These are phyloP conservation scores for Propithecus perrieri DNA, from an alignment of 2,797 vertebrate genomes.

Conservation along the genomic window DNA sequence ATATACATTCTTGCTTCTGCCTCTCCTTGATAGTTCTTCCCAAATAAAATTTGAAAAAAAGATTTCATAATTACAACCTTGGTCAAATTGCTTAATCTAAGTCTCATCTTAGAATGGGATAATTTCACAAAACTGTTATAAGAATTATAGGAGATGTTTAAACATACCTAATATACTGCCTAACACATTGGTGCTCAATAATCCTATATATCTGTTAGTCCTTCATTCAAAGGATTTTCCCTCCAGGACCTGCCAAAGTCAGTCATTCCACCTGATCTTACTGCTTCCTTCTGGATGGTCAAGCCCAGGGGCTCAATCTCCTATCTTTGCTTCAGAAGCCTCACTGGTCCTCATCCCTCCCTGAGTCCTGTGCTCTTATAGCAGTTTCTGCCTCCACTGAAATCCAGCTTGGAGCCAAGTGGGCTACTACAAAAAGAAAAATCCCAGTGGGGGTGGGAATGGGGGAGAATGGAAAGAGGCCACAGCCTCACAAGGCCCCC, in stretches of 20 bases:
- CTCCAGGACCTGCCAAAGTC: background rate
- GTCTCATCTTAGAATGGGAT: slow-evolving; percentile 26
- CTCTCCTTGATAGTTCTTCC: background rate
- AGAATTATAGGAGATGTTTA: slow-evolving; percentile 8
- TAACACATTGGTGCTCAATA: background rate
- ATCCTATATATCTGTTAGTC: background rate
- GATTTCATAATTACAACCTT: slow-evolving; percentile 43
- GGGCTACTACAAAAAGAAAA: background rate
- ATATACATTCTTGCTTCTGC: slow-evolving; percentile 5
- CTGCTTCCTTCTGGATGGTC: background rate
- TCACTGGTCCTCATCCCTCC: background rate
- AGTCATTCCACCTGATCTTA: background rate
- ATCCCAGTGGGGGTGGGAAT: background rate
- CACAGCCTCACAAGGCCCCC: background rate
- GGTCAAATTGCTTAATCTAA: slow-evolving; percentile 22
- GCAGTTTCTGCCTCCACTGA: slow-evolving; percentile 22
- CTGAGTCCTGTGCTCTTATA: background rate
- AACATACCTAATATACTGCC: background rate
- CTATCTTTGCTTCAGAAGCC: background rate
- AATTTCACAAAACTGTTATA: background rate
- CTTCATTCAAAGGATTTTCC: slow-evolving; percentile 22
- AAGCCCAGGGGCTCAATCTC: background rate
- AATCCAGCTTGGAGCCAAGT: background rate
- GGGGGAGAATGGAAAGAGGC: background rate
- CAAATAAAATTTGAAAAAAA: slow-evolving; percentile 36